Evolutionary conservation across 1,140 invertebrate species (phyloP), one percentile per base, ranked within the genome.

Genomic region (Carcinoscorpius rotundicauda): DNA sequence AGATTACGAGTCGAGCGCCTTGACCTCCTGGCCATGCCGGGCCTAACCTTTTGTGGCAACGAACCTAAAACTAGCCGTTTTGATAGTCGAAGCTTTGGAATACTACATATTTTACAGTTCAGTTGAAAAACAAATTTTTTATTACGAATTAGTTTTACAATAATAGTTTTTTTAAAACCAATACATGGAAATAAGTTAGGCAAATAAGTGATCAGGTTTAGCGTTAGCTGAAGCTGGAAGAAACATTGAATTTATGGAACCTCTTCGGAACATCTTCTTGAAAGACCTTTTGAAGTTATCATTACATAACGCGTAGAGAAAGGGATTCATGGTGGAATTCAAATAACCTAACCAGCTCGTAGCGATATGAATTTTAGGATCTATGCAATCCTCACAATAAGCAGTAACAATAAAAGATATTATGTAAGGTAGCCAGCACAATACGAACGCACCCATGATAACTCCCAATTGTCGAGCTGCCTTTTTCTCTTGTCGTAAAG

Each of bases 401-500:
- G 84, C 83, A 29, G 84, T 79, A 48, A 85, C 82, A 51, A 83
- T 76, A 71, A 85, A 85, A 3, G 83, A 75, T 60, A 83, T 80
- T 69, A 85, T 84, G 72, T 85, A 85, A 5, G 84, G 84, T 9
- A 85, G 73, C 78, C 84, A 85, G 71, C 84, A 85, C 4, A 84
- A 71, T 4, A 83, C 79, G 73, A 85, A 85, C 0, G 82, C 84
- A 5, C 83, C 83, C 74, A 85, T 82, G 64, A 85, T 85, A 6
- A 85, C 83, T 3, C 83, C 83, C 10, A 85, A 76, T 70, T 85
- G 84, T 58, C 82, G 75, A 3, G 83, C 84, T 5, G 84, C 84
- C 73, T 85, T 82, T 68, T 83, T 83, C 67, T 85, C 83, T 66
- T 83, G 83, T 49, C 75, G 75, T 29, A 83, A 71, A 58, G 73